phyloP scores from a whole-genome alignment of 1,140 invertebrate species.

The Hesperophylax magnus region DNA sequence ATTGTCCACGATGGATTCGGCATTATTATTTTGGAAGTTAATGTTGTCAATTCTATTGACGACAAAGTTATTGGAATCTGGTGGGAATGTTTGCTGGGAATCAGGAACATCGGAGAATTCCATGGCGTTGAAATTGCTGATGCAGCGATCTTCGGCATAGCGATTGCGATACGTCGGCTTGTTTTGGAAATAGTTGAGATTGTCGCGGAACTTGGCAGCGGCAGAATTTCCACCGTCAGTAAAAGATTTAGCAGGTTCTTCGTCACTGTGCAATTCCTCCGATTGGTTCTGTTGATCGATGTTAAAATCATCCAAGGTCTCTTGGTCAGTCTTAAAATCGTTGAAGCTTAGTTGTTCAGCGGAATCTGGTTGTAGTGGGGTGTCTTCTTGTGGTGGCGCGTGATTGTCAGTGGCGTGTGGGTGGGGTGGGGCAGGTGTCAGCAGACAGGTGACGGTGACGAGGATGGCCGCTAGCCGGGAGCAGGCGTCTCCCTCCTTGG shows the following conservation, averaged over 20 bases:
- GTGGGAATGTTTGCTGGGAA: not conserved
- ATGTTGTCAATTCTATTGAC: conserved; percentile 43
- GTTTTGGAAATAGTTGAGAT: conserved; percentile 61
- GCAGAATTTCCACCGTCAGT: not conserved
- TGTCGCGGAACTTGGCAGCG: conserved; percentile 27
- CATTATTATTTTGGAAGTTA: conserved; percentile 51
- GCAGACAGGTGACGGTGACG: conserved; percentile 71
- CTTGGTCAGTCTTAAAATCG: too few relatives aligned
- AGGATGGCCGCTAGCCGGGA: conserved; percentile 63
- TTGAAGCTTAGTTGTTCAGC: too few relatives aligned
- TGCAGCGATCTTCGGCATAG: conserved; percentile 65
- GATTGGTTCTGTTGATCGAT: not conserved
- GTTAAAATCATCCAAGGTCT: too few relatives aligned
- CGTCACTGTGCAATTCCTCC: not conserved
- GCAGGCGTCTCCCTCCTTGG: conserved; percentile 62
- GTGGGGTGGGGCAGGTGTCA: conserved; percentile 67
- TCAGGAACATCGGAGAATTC: conserved; percentile 20
- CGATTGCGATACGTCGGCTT: conserved; percentile 53
- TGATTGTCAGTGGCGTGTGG: conserved; percentile 58
- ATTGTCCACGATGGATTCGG: conserved; percentile 14
- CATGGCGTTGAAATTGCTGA: conserved; percentile 66
- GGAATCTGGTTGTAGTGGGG: not conserved
- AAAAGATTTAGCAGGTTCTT: not conserved
- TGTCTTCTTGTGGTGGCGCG: conserved; percentile 41
- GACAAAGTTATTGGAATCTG: conserved; percentile 23